Evolutionary conservation across 2,888 invertebrate species (phyloP), one percentile per base, ranked within the genome.

Genomic region (Tridacna gigas): DNA sequence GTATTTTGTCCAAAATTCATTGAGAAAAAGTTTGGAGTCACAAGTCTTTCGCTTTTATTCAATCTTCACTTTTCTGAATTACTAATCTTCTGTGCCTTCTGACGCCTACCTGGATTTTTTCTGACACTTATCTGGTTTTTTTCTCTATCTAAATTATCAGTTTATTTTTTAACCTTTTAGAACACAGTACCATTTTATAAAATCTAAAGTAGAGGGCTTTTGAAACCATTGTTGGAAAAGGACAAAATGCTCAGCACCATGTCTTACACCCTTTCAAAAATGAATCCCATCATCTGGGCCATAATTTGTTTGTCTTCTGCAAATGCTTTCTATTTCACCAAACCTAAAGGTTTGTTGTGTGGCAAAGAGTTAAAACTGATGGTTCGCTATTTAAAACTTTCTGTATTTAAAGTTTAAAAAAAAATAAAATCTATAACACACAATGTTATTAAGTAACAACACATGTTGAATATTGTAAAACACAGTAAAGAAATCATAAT

Each of bases 401-500:
- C 37, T 37, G 37, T 37, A 20, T 20, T 18, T 3, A n/a, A 4
- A 20, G 18, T 18, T 60, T 20, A n/a, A 60, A 20, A n/a, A 13
- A 60, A 5, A 4, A 60, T 20, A 60, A n/a, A 60, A 60, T n/a
- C n/a, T 60, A n/a, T n/a, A 60, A 60, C 60, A n/a, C 60, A 60
- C 18, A 60, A 60, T n/a, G 1, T n/a, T n/a, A 60, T 3, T 60
- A 20, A 18, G 18, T 60, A 18, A 20, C 47, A 73, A 51, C 73
- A 48, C 73, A 48, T 47, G 26, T 48, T 47, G n/a, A 28, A 28
- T 37, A 45, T n/a, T 65, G 26, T 4, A 28, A 28, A 28, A 20
- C 26, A 26, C 25, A 20, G 7, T 37, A 2, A 45, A 15, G n/a
- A 47, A 61, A 87, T 88, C 88, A 88, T 81, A 88, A 88, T 65